These are phyloP conservation scores for Chymomyza fuscimana DNA, from an alignment of 2,888 invertebrate genomes.

Conservation along the genomic window DNA sequence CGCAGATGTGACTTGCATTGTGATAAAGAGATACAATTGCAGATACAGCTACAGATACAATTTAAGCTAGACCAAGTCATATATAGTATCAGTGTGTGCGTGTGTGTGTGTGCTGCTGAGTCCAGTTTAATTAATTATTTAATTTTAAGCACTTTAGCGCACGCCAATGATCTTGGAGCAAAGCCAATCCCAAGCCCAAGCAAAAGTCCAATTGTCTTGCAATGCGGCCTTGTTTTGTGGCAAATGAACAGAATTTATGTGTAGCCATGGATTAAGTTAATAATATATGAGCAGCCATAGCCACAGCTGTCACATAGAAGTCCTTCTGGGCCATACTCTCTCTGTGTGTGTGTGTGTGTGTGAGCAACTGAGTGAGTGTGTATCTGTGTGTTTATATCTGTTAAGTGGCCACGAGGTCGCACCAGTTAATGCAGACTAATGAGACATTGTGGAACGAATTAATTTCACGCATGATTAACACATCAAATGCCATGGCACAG, in stretches of 20 bases:
- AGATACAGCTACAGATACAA: slow-evolving; percentile 44
- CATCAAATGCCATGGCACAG: slow-evolving; percentile 60
- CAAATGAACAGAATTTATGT: slow-evolving; percentile 52
- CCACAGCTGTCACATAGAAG: not conserved
- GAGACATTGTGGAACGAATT: slow-evolving; percentile 75
- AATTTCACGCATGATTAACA: slow-evolving; percentile 77
- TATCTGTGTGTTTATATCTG: not conserved
- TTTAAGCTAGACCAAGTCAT: not conserved
- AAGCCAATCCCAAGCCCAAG: not conserved
- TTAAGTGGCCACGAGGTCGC: slow-evolving; percentile 52
- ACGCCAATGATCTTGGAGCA: slow-evolving; percentile 54
- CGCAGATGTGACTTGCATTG: slow-evolving; percentile 74
- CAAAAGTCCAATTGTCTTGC: slow-evolving; percentile 1
- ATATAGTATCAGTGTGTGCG: not conserved
- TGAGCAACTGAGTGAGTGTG: not conserved
- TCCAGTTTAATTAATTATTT: slow-evolving; percentile 71
- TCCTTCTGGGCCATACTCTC: not conserved
- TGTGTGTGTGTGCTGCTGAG: slow-evolving; percentile 14
- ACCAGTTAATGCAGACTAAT: slow-evolving; percentile 76
- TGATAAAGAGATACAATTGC: slow-evolving; percentile 38
- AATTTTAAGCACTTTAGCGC: slow-evolving; percentile 72
- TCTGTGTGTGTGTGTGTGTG: not conserved
- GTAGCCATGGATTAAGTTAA: slow-evolving; percentile 69
- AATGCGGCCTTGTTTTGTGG: slow-evolving; percentile 26
- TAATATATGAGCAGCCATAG: slow-evolving; percentile 65